These are phyloP conservation scores for Mamestra brassicae DNA, from an alignment of 2,888 invertebrate genomes.

Conservation along the genomic window DNA sequence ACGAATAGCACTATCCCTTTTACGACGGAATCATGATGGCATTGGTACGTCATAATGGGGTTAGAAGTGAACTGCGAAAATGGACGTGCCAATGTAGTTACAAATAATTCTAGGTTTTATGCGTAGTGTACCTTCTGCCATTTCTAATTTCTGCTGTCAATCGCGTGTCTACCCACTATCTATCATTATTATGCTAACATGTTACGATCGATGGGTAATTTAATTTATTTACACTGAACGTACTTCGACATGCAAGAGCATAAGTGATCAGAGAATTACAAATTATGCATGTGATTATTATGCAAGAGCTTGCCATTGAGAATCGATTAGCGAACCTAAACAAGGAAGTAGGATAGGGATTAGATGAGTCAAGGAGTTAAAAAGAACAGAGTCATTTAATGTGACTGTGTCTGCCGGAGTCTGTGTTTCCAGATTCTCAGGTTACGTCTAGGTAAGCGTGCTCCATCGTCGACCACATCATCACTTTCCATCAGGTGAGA, in stretches of 20 bases:
- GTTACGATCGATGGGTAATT: constrained; percentile 58
- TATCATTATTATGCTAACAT: constrained; percentile 56
- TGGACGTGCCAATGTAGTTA: too few relatives aligned
- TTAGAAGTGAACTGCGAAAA: too few relatives aligned
- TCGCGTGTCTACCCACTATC: constrained; percentile 51
- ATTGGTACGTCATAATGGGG: too few relatives aligned
- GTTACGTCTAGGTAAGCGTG: too few relatives aligned
- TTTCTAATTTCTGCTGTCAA: not conserved
- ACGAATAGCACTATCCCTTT: too few relatives aligned
- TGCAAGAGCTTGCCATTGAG: constrained; percentile 16
- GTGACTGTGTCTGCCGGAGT: too few relatives aligned
- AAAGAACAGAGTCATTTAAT: too few relatives aligned
- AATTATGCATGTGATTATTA: constrained; percentile 32
- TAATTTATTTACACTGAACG: constrained; percentile 58
- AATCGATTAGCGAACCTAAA: constrained; percentile 11
- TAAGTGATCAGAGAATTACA: constrained; percentile 19
- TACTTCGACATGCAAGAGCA: constrained; percentile 34
- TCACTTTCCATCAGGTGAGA: too few relatives aligned
- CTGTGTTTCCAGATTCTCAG: too few relatives aligned
- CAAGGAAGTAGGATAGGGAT: not conserved
- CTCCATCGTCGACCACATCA: too few relatives aligned
- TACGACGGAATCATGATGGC: too few relatives aligned
- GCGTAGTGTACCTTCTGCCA: constrained; percentile 19
- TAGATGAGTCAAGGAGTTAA: too few relatives aligned
- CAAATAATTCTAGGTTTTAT: not conserved